Evolutionary conservation across 2,797 vertebrate genomes (phyloP).

Genomic region (Ciconia nigra): DNA sequence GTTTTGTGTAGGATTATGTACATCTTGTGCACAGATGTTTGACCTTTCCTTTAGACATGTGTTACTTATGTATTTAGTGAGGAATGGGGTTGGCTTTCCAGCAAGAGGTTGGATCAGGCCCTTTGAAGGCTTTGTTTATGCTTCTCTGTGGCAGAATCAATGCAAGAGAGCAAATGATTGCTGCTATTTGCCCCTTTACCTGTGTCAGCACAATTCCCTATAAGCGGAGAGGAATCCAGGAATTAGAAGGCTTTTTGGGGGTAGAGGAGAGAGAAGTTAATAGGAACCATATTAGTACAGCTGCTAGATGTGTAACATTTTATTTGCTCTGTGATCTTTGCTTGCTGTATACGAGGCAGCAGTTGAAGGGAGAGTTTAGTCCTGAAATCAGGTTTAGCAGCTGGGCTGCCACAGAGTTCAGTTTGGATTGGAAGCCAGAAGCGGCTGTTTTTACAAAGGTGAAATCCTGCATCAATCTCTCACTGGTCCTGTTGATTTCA

Average conservation of each 20-base stretch:
- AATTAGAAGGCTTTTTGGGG: not conserved
- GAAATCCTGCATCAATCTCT: not conserved
- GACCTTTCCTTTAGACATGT: not conserved
- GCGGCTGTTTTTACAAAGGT: not conserved
- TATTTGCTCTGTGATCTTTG: not conserved
- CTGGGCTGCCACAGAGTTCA: not conserved
- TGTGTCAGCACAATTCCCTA: not conserved
- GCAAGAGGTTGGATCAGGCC: not conserved
- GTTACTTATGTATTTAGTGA: not conserved
- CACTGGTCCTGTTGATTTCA: not conserved
- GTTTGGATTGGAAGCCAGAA: not conserved
- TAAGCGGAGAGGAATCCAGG: not conserved
- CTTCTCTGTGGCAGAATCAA: not conserved
- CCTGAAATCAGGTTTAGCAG: not conserved
- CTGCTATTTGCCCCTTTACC: not conserved
- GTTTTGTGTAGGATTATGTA: not conserved
- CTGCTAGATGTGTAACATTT: not conserved
- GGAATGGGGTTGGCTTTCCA: not conserved
- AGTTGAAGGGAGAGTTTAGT: not conserved
- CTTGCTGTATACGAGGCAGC: not conserved
- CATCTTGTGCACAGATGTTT: slow-evolving; percentile 25
- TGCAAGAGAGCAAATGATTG: not conserved
- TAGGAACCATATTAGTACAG: not conserved
- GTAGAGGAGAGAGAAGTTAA: not conserved
- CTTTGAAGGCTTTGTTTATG: slow-evolving; percentile 5